Base-by-base conservation (phyloP, 1,140 invertebrate genomes). In the Drosophila cardini region DNA sequence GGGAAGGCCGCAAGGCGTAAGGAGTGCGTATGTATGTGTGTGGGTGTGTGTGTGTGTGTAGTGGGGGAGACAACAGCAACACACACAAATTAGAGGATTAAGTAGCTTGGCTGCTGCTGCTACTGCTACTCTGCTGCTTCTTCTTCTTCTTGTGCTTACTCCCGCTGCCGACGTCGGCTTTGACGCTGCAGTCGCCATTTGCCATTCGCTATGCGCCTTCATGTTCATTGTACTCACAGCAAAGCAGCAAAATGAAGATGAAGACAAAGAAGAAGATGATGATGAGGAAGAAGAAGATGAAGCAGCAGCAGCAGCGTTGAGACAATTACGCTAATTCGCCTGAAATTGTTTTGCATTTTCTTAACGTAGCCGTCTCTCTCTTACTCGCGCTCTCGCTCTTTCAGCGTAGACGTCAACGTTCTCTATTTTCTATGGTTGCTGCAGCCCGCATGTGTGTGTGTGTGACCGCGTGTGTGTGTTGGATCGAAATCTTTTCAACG, bases 81-180 rank as follows among this genome's bases (percentile, higher is more conserved):
- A 72, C 63, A 76, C 69, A 67, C 76, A 72, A 90, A 90, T 90
- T 90, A 90, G 85, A 89, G 85, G 83, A 90, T 90, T 89, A 90
- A 89, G 80, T 89, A 81, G 77, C 85, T 77, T 61, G 56, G 78
- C 58, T 79, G 82, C 63, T 78, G 70, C 67, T 63, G 68, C 5
- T 7, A 15, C 34, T 58, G 46, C 57, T 65, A 36, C 61, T 76
- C 30, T 32, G 32, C 40, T 18, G 52, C 48, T 73, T 64, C 58
- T 52, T 75, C 45, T 18, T 45, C 43, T 73, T 64, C 74, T 62
- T 75, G 48, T 56, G 36, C 21, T 48, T 48, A 21, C 21, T 10
- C 46, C 21, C 46, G 32, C 16, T 15, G 50, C 26, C 11, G 55
- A 36, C 55, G 38, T 6, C 34, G 43, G 10, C 48, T n/a, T 21